Evolutionary conservation across 2,888 invertebrate genomes (phyloP).

Genomic region (Miltochrista miniata): DNA sequence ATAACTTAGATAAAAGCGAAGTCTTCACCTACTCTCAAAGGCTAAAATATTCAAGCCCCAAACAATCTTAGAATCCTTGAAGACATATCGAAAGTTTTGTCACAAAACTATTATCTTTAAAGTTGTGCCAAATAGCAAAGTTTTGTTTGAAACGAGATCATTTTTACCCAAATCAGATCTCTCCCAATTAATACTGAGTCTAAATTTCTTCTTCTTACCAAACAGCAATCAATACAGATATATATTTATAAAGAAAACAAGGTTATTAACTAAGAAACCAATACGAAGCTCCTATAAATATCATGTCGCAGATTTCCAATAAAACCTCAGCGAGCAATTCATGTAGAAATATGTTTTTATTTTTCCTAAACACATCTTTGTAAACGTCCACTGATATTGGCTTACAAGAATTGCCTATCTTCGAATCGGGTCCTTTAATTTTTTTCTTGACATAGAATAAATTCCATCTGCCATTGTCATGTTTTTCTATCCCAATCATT

Average conservation of each 20-base stretch:
- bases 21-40: too few relatives aligned
- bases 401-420: conserved; percentile 26
- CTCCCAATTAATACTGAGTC: too few relatives aligned
- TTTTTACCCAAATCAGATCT: too few relatives aligned
- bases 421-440: conserved; percentile 20
- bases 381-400: conserved; percentile 28
- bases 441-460: conserved; percentile 18
- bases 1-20: too few relatives aligned
- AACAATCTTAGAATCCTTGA: too few relatives aligned
- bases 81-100: too few relatives aligned
- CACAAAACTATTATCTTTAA: too few relatives aligned
- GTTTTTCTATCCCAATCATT: conserved; percentile 9
- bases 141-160: too few relatives aligned
- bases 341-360: conserved; percentile 17
- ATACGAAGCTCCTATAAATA: conserved; percentile 18
- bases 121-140: too few relatives aligned
- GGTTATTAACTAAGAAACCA: conserved; percentile 16
- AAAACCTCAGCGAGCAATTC: conserved; percentile 14
- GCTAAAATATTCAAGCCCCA: too few relatives aligned
- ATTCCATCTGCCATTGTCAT: conserved; percentile 14
- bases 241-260: conserved; percentile 8
- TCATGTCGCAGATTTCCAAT: conserved; percentile 15
- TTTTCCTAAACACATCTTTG: conserved; percentile 22
- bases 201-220: too few relatives aligned
- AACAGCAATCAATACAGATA: too few relatives aligned